Evolutionary conservation across 2,113 vertebrate genomes (phyloP), one percentile per base, ranked within the genome.

Genomic region (Hydrochoerus hydrochaeris): DNA sequence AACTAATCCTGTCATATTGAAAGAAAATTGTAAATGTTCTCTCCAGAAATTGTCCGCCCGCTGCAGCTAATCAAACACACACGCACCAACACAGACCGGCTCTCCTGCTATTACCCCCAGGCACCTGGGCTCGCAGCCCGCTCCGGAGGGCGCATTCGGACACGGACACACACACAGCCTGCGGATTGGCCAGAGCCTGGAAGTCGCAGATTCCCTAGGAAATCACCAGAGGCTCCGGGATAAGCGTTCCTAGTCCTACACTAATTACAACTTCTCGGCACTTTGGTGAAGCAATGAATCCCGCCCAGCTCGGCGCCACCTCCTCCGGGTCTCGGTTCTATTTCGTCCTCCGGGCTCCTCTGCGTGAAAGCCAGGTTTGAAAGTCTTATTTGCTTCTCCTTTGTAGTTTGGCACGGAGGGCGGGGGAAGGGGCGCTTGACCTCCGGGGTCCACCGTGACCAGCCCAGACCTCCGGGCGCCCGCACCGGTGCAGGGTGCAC

Each of bases 11-110:
- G 98, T 98, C 98, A 97, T 97, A 97, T 32, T 94, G 98, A 98
- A 96, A 98, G 97, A 97, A 98, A 98, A 99, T 97, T 98, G 98
- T 98, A 98, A 98, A 97, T 94, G 98, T 97, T 98, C 98, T 96
- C 97, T 96, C 96, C 97, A 97, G 98, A 98, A 98, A 98, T 95
- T 96, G 98, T 98, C 97, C 97, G 88, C 97, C 97, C 97, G 83
- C 98, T 98, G 98, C 98, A 98, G 98, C 98, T 97, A 92, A 98
- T 97, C 88, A 96, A 97, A 97, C 97, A 85, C 97, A 90, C 67
- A 80, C 77, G 62, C 96, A 98, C 52, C 16, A 71, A 52, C 71
- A 60, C 46, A 13, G 58, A 44, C 91, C 77, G 5, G 58, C 91
- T 92, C 84, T 78, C 52, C 57, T 91, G 91, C 85, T 19, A 0